Evolutionary conservation across 2,888 invertebrate species (phyloP).

Genomic region (Steromphala cineraria): DNA sequence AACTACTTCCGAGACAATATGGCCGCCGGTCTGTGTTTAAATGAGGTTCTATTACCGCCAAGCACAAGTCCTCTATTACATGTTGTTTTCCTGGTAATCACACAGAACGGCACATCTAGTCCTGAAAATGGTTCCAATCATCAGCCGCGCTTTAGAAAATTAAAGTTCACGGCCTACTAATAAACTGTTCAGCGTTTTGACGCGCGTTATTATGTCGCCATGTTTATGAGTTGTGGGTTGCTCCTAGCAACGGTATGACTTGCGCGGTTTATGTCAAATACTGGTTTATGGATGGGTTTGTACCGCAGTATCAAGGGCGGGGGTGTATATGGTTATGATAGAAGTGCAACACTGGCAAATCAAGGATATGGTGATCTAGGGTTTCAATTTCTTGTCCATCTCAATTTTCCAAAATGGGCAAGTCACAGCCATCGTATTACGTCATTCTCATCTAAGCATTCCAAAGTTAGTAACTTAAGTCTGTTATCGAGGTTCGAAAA

Average conservation of each 20-base stretch:
- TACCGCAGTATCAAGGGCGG: not conserved
- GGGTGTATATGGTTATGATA: not conserved
- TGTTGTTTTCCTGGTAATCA: not conserved
- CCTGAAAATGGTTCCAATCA: not conserved
- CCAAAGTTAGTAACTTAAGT: too few relatives aligned
- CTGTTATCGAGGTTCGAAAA: too few relatives aligned
- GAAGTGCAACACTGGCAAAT: too few relatives aligned
- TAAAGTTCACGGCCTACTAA: not conserved
- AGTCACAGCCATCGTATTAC: too few relatives aligned
- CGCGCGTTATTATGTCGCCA: not conserved
- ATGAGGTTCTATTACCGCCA: not conserved
- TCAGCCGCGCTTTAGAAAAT: not conserved
- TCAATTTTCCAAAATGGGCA: too few relatives aligned
- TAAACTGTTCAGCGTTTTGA: constrained; percentile 2
- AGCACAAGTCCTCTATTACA: not conserved
- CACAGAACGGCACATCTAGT: not conserved
- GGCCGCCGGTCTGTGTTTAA: not conserved
- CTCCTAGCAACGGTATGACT: not conserved
- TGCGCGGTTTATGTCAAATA: not conserved
- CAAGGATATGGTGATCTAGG: too few relatives aligned
- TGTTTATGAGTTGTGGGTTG: not conserved
- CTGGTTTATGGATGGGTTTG: not conserved
- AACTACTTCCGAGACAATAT: not conserved
- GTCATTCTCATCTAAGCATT: too few relatives aligned
- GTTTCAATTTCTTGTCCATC: too few relatives aligned